These are phyloP conservation scores for Lutjanus erythropterus DNA, from an alignment of 2,113 vertebrate genomes.

Conservation along the genomic window DNA sequence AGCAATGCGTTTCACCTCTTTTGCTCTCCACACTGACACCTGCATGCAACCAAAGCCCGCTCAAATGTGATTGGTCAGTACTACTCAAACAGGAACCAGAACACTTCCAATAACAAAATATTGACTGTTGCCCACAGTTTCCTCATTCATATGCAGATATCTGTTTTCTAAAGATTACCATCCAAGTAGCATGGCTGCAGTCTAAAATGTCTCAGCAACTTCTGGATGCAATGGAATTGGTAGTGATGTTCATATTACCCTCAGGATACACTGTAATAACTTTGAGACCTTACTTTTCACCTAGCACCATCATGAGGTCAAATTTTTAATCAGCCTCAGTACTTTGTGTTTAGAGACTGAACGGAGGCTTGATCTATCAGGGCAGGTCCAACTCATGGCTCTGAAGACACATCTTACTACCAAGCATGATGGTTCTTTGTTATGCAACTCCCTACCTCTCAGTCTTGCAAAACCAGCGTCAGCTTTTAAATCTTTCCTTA, in stretches of 20 bases:
- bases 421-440: background rate
- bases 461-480: background rate
- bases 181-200: no score
- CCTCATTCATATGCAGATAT: no score
- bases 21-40: no score
- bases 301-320: background rate
- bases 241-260: background rate
- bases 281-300: background rate
- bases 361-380: background rate
- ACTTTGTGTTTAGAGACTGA: background rate
- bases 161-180: no score
- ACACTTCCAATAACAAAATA: no score
- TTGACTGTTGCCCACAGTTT: no score
- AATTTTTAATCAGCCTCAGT: no score
- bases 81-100: no score
- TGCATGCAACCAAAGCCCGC: no score
- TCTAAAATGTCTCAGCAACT: background rate
- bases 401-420: background rate
- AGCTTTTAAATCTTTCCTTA: background rate
- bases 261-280: background rate
- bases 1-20: no score
- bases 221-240: background rate
- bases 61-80: no score
- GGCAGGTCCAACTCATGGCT: no score
- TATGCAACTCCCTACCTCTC: background rate